Evolutionary conservation across 2,113 vertebrate genomes (phyloP).

Genomic region (Archocentrus centrarchus): DNA sequence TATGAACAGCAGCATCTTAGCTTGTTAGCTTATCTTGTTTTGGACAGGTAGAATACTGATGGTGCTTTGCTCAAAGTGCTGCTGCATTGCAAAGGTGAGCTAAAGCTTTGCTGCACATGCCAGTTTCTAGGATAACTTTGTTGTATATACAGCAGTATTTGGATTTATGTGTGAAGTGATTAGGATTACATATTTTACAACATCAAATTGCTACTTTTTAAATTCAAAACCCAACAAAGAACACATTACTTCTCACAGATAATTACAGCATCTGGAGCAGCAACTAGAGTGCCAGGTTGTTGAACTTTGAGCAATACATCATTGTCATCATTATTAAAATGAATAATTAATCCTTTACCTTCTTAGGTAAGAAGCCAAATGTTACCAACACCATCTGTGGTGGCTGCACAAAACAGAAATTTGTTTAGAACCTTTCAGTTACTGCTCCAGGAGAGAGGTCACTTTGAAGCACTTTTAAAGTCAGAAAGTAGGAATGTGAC

Average conservation of each 20-base stretch:
- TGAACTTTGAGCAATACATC: conserved; percentile 18
- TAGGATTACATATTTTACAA: neutral
- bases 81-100: neutral
- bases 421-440: neutral
- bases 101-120: neutral
- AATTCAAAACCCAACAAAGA: neutral
- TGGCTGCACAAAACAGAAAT: neutral
- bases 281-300: neutral
- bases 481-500: neutral
- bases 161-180: neutral
- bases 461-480: neutral
- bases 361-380: conserved; percentile 20
- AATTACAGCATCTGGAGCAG: neutral
- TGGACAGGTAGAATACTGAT: neutral
- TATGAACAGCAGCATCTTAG: neutral
- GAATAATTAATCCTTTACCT: conserved; percentile 29
- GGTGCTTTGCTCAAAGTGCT: neutral
- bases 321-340: conserved; percentile 17
- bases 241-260: neutral
- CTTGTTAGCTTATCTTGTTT: neutral
- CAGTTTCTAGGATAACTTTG: neutral
- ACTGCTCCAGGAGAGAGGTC: conserved; percentile 7
- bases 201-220: rapidly evolving
- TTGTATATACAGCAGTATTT: neutral
- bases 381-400: neutral